phyloP scores from a whole-genome alignment of 2,113 vertebrate species.

The Ophiodon elongatus region DNA sequence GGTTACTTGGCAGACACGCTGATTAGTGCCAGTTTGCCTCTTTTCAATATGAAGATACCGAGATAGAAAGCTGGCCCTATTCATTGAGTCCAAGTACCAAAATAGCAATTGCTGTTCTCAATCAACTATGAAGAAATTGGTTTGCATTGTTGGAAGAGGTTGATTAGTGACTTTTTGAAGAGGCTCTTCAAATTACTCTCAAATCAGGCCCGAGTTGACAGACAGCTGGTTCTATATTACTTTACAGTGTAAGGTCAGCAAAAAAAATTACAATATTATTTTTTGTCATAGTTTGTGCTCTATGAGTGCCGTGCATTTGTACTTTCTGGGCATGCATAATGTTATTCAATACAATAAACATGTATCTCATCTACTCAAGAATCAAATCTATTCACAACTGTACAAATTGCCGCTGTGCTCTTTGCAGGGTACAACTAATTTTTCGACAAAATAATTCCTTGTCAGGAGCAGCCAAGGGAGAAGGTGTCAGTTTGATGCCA shows the following conservation, averaged over 20 bases:
- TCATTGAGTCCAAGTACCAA: constrained; percentile 62
- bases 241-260: constrained; percentile 43
- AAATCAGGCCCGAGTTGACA: constrained; percentile 54
- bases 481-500: constrained; percentile 80
- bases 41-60: constrained; percentile 65
- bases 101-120: constrained; percentile 73
- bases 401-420: constrained; percentile 78
- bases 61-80: constrained; percentile 66
- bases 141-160: constrained; percentile 70
- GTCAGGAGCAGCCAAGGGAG: constrained; percentile 83
- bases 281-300: constrained; percentile 31
- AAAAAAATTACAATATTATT: constrained; percentile 12
- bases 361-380: constrained; percentile 69
- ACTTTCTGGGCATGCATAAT: constrained; percentile 34
- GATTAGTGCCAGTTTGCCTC: constrained; percentile 65
- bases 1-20: constrained; percentile 64
- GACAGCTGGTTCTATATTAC: constrained; percentile 59
- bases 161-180: constrained; percentile 68
- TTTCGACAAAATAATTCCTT: constrained; percentile 79
- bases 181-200: constrained; percentile 68
- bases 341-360: constrained; percentile 53
- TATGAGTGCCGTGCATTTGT: constrained; percentile 15
- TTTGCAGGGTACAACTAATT: constrained; percentile 73
- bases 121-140: constrained; percentile 72
- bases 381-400: constrained; percentile 77